Percentiles rank a stretch among this genome's conserved stretches.
These are phyloP conservation scores for Drosophila melanica DNA, from an alignment of 1,140 invertebrate genomes.

Conservation along the genomic window DNA sequence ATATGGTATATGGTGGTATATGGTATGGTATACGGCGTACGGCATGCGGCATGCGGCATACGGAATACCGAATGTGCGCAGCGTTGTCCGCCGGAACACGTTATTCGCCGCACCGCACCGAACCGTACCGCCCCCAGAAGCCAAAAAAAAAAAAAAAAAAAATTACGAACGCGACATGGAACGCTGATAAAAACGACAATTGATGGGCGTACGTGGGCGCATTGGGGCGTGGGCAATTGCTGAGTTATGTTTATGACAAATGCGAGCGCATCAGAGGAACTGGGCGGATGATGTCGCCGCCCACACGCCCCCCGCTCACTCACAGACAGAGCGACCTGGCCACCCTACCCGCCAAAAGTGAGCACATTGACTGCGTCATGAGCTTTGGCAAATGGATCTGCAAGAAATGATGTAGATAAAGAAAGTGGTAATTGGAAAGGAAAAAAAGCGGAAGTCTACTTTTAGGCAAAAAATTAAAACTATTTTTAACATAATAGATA, in stretches of 20 bases:
- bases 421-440: too few species aligned
- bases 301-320: conserved; percentile 21
- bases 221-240: conserved; percentile 75
- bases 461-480: too few species aligned
- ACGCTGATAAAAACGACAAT: conserved; percentile 81
- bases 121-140: conserved; percentile 26
- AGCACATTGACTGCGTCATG: conserved; percentile 2
- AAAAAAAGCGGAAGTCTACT: too few species aligned
- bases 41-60: conserved; percentile 5
- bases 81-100: conserved; percentile 19
- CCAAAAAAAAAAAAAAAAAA: conserved; percentile 64
- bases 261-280: conserved; percentile 20
- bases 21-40: conserved; percentile 7
- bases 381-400: neutral
- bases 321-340: neutral
- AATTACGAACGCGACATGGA: conserved; percentile 71
- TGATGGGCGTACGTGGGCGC: conserved; percentile 79
- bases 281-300: conserved; percentile 23
- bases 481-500: conserved; percentile 22
- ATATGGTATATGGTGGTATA: conserved; percentile 8
- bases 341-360: neutral
- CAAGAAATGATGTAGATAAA: too few species aligned
- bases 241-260: conserved; percentile 81
- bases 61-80: conserved; percentile 8
- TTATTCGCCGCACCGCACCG: neutral